A percentile compares a stretch with the other conserved stretches of the same genome.
phyloP scores from a whole-genome alignment of 2,113 vertebrate species.

The Columba livia region DNA sequence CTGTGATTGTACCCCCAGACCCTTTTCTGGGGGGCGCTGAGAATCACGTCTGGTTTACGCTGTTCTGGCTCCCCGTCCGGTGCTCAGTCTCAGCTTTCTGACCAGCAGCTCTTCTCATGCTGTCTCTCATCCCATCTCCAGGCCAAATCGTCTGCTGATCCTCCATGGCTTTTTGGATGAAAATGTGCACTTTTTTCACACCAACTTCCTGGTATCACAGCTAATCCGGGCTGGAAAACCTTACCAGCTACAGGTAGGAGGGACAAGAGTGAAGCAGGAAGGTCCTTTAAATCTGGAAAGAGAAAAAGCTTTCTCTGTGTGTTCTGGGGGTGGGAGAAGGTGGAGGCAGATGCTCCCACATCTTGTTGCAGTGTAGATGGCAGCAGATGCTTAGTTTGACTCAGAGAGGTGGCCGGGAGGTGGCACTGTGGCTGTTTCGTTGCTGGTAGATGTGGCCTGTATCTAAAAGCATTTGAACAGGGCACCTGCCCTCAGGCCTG shows the following conservation, averaged over 20 bases:
- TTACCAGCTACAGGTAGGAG: conserved; percentile 93
- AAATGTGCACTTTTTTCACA: conserved; percentile 99
- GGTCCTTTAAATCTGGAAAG: neutral
- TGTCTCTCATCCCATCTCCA: conserved; percentile 33
- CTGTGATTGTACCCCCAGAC: neutral
- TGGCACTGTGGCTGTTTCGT: conserved; percentile 26
- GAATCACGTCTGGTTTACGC: fast-evolving
- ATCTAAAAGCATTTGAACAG: neutral
- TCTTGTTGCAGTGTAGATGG: fast-evolving
- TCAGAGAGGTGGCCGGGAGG: neutral
- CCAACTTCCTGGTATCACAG: conserved; percentile 97
- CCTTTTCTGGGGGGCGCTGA: neutral
- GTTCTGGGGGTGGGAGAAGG: neutral
- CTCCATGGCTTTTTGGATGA: conserved; percentile 97
- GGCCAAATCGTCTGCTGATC: conserved; percentile 96
- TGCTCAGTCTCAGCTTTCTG: neutral
- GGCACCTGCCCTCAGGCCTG: conserved; percentile 8
- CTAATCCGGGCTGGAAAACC: conserved; percentile 97
- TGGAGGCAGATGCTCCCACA: neutral
- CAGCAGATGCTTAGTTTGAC: neutral
- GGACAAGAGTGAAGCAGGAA: neutral
- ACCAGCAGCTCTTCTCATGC: neutral
- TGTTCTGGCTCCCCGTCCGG: neutral
- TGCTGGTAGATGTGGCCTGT: neutral
- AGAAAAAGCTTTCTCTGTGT: neutral